Base-by-base conservation (phyloP, 1,140 invertebrate species). In the Asobara japonica region DNA sequence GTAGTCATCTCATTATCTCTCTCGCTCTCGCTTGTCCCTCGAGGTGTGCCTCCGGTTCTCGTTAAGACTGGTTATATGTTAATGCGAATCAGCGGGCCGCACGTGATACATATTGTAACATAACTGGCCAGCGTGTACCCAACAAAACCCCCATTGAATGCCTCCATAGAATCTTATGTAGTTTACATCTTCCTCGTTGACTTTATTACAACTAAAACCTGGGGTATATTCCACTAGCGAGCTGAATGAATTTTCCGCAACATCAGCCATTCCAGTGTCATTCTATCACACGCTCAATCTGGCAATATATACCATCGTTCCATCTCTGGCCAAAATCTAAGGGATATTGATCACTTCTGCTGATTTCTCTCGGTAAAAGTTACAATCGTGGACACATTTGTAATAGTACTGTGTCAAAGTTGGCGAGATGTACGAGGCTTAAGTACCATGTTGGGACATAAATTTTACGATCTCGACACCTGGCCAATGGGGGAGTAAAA, bases 51-150 rank as follows among this genome's bases (percentile, higher is more conserved):
- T 65, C 62, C 22, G 31, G 74, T 71, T 78, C 80, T 82, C 77
- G 80, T 82, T 82, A 82, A 77, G 77, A 77, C 72, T 71, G 76
- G 78, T 78, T 82, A 80, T 80, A 82, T 82, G 80, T 82, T 82
- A 82, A 82, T 82, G 77, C 77, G 78, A 79, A 73, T 69, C 74
- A 72, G 71, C 67, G 60, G 22, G 51, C 51, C 51, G 60, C 73
- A 75, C 69, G 72, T 31, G 71, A 73, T 76, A 76, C 75, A 48
- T 60, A 68, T 72, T 77, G 76, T 77, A 78, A 77, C 76, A 78
- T 77, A 78, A 79, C 77, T 78, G 76, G 75, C 65, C 74, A 75
- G 71, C 76, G 72, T 65, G 56, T 41, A 33, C 41, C 48, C 18
- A 41, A 8, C 51, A 56, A 56, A 56, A 0, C 4, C 20, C 22